Evolutionary conservation across 2,797 vertebrate species (phyloP).

Genomic region (Malacoctenus gilli): DNA sequence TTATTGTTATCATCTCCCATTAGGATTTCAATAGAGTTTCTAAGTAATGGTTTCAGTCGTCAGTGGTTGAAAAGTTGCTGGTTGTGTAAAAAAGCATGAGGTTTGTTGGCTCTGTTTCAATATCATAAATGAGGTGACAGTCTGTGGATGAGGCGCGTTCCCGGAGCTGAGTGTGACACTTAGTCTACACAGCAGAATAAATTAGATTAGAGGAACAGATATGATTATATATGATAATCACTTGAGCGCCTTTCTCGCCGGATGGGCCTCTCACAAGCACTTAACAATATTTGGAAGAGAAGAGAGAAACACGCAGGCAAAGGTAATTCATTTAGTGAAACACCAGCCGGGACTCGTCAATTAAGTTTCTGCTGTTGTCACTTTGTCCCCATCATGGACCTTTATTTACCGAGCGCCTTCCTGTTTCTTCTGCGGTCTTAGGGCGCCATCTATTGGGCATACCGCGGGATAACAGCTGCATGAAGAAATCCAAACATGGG

Average conservation of each 20-base stretch:
- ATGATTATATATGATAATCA: not conserved
- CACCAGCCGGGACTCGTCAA: not conserved
- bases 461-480: not conserved
- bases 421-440: slow-evolving; percentile 36
- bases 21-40: too few relatives aligned
- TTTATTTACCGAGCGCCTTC: not conserved
- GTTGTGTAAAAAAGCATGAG: too few relatives aligned
- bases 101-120: not conserved
- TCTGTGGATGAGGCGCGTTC: not conserved
- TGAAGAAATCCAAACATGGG: not conserved
- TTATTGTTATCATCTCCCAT: not conserved
- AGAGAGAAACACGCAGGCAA: not conserved
- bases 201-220: slow-evolving; percentile 1
- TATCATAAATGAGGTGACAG: not conserved
- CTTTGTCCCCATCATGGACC: not conserved
- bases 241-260: not conserved
- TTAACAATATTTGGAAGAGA: not conserved
- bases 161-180: not conserved
- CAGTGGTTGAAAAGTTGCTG: too few relatives aligned
- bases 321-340: not conserved
- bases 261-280: not conserved
- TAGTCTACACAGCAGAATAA: slow-evolving; percentile 1
- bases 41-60: too few relatives aligned
- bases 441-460: slow-evolving; percentile 68
- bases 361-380: slow-evolving; percentile 8